Conservation (phyloP, 1,140 invertebrate genomes). For the Antheraea mylitta region DNA sequence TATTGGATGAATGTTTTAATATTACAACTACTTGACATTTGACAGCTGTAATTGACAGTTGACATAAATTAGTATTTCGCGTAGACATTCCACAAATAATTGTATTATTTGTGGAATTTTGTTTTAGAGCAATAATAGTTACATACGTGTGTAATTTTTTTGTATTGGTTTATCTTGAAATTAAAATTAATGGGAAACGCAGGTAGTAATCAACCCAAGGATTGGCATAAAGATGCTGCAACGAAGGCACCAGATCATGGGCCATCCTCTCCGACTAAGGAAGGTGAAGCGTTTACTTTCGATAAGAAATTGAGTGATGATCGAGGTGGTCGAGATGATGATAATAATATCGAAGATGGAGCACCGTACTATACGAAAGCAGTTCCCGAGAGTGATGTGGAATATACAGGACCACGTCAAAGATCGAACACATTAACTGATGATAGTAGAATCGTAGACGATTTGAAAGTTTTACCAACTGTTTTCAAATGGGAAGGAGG, state of each 20-base stretch:
- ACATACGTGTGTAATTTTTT: not conserved
- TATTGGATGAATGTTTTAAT: no score
- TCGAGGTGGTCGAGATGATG: slow-evolving; percentile 75
- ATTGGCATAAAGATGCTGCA: slow-evolving; percentile 81
- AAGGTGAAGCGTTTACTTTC: slow-evolving; percentile 91
- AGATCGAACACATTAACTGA: slow-evolving; percentile 86
- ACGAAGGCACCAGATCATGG: slow-evolving; percentile 73
- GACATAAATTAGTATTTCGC: no score
- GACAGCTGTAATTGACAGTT: no score
- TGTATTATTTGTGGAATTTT: not conserved
- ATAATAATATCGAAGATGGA: slow-evolving; percentile 87
- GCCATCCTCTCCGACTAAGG: slow-evolving; percentile 85
- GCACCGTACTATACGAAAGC: slow-evolving; percentile 88
- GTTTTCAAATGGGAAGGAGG: slow-evolving; percentile 98
- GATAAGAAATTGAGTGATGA: slow-evolving; percentile 88
- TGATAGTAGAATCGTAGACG: slow-evolving; percentile 76
- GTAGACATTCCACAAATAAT: not conserved
- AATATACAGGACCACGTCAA: slow-evolving; percentile 79
- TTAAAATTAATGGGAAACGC: slow-evolving; percentile 84
- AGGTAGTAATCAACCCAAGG: slow-evolving; percentile 83
- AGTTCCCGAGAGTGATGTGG: slow-evolving; percentile 73
- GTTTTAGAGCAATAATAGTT: not conserved
- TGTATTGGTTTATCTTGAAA: not conserved
- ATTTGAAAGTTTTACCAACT: slow-evolving; percentile 89
- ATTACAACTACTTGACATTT: no score